These are phyloP conservation scores for Serilophus lunatus DNA, from an alignment of 2,113 vertebrate genomes.

Conservation along the genomic window DNA sequence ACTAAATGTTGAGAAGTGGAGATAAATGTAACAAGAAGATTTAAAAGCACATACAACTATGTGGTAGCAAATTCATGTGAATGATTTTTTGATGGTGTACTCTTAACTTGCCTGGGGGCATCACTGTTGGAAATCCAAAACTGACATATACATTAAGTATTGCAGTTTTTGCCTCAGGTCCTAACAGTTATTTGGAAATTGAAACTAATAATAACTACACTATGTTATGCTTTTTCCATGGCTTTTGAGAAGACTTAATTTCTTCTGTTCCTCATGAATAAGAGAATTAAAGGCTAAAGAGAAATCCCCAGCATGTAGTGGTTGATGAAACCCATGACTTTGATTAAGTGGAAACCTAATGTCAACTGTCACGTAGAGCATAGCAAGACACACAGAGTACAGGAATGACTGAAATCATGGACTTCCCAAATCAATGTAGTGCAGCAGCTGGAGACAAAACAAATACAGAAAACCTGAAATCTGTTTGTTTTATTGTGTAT, in stretches of 20 bases:
- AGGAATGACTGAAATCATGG: not conserved
- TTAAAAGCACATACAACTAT: not conserved
- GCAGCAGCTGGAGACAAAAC: not conserved
- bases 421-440: not conserved
- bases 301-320: not conserved
- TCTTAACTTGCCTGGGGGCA: not conserved
- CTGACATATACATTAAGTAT: not conserved
- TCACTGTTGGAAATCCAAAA: not conserved
- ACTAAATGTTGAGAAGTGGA: not conserved
- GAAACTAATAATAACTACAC: not conserved
- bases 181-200: not conserved
- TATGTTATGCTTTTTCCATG: not conserved
- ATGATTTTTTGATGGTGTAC: not conserved
- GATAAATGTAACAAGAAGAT: not conserved
- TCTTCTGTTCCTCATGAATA: not conserved
- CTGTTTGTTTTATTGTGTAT: not conserved
- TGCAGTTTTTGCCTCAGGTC: not conserved
- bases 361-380: not conserved
- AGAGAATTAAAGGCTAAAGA: constrained; percentile 5
- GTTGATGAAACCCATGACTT: not conserved
- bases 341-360: constrained; percentile 36
- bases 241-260: not conserved
- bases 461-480: not conserved
- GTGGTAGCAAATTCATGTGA: not conserved
- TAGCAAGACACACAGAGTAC: not conserved